A percentile compares a stretch with the other conserved stretches of the same genome.
Evolutionary conservation across 2,797 vertebrate species (phyloP).

Genomic region (Podargus strigoides): DNA sequence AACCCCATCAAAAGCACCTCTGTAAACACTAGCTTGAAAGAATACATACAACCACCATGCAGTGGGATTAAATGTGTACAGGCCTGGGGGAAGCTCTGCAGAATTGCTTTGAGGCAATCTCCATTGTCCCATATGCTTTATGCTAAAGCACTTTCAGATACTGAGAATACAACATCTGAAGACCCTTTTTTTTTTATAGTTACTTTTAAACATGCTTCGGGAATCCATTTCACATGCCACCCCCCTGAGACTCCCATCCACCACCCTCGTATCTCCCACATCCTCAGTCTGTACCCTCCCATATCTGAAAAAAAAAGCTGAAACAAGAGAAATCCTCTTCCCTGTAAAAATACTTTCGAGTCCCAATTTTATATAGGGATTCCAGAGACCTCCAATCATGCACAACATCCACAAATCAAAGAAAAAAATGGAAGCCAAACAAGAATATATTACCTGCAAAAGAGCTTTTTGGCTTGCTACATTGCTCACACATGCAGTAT

Average conservation of each 20-base stretch:
- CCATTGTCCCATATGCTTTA: not conserved
- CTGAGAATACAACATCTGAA: conserved; percentile 48
- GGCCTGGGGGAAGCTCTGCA: not conserved
- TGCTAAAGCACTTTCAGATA: conserved; percentile 64
- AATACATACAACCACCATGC: not conserved
- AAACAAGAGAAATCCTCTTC: not conserved
- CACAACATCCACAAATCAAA: conserved; percentile 30
- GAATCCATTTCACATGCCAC: not conserved
- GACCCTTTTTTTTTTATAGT: conserved; percentile 26
- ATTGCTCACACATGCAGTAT: conserved; percentile 20
- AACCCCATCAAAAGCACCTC: not conserved
- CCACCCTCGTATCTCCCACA: conserved; percentile 36
- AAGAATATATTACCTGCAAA: conserved; percentile 22
- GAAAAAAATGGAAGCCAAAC: conserved; percentile 31
- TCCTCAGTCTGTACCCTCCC: conserved; percentile 23
- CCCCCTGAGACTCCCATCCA: not conserved
- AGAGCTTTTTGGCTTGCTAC: conserved; percentile 24
- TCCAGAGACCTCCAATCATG: conserved; percentile 23
- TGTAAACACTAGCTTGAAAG: conserved; percentile 21
- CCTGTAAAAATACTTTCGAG: not conserved
- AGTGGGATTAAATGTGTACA: not conserved
- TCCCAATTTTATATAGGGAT: not conserved
- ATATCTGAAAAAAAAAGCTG: not conserved
- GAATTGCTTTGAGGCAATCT: not conserved
- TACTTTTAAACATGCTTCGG: conserved; percentile 60